Conservation (phyloP, 2,888 invertebrate genomes). For the Ormia ochracea region DNA sequence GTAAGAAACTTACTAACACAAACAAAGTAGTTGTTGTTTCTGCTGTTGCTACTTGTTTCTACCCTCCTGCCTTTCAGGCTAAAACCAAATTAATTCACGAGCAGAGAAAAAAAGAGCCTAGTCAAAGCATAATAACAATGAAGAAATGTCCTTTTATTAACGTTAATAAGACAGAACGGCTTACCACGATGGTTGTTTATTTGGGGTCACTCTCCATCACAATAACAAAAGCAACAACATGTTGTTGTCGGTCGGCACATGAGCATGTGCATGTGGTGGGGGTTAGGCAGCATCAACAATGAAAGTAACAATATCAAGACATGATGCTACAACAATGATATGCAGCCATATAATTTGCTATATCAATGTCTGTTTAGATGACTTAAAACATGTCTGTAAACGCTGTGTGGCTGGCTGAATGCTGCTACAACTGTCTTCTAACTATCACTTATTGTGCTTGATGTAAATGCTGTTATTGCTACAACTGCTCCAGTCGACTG, state of each 20-base stretch:
- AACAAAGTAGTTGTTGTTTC: conserved; percentile 14
- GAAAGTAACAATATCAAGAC: conserved; percentile 35
- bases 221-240: conserved; percentile 6
- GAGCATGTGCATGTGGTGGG: conserved; percentile 11
- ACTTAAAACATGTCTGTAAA: conserved; percentile 52
- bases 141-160: conserved; percentile 63
- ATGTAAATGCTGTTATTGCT: conserved; percentile 20
- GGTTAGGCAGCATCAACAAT: conserved; percentile 10
- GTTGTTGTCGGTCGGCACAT: too few relatives aligned
- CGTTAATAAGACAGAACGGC: conserved; percentile 66
- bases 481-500: not conserved
- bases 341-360: conserved; percentile 60
- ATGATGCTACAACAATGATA: conserved; percentile 46
- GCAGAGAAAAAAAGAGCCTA: not conserved
- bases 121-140: conserved; percentile 25
- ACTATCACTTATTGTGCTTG: conserved; percentile 15
- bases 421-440: conserved; percentile 17
- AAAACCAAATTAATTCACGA: conserved; percentile 24
- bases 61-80: not conserved
- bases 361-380: conserved; percentile 59
- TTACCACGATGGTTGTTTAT: conserved; percentile 64
- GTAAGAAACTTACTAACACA: conserved; percentile 17
- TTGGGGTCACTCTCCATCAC: conserved; percentile 59
- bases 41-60: not conserved
- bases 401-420: conserved; percentile 4